Evolutionary conservation across 2,888 invertebrate species (phyloP), one percentile per base, ranked within the genome.

Genomic region (Acleris holmiana): DNA sequence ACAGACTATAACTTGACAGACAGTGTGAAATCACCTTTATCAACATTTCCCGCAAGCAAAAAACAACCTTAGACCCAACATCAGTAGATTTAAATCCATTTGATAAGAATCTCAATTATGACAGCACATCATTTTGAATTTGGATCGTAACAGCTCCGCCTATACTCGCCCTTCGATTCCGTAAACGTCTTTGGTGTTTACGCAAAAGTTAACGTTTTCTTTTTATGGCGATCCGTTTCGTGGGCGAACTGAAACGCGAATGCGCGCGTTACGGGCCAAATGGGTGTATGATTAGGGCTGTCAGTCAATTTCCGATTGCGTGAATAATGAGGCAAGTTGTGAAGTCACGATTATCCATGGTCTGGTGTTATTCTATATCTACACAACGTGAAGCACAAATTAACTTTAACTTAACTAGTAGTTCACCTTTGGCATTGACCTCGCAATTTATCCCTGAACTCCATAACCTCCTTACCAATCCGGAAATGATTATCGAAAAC

Each of bases 71-170:
- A 57, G 2, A 0, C 4, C 35, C 13, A 7, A 2, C 1, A 2
- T 54, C 47, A 69, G 40, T 35, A 35, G 61, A 56, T 66, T 56
- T 21, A 66, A 59, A 66, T 51, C 68, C 0, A 4, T 17, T 41
- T 57, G 29, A 5, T n/a, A 17, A 0, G 1, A 10, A 4, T 19
- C 35, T 49, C 56, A 61, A 62, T 76, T 79, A 82, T 82, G 84
- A 83, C 79, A 80, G 76, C 73, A 75, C 76, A 84, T 84, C 78
- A 83, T 82, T 80, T 80, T 74, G 74, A 74, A 78, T 78, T 80
- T 79, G 69, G 76, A 76, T 78, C 67, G 73, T 74, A 73, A 72
- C 72, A 71, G 73, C 74, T 69, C 73, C 80, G 78, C 83, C 81
- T 71, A n/a, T n/a, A 72, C 72, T 72, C 69, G 68, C 70, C 72